A percentile compares a stretch with the other conserved stretches of the same genome.
These are phyloP conservation scores for Genyomyrus donnyi DNA, from an alignment of 2,113 vertebrate species.

Conservation along the genomic window DNA sequence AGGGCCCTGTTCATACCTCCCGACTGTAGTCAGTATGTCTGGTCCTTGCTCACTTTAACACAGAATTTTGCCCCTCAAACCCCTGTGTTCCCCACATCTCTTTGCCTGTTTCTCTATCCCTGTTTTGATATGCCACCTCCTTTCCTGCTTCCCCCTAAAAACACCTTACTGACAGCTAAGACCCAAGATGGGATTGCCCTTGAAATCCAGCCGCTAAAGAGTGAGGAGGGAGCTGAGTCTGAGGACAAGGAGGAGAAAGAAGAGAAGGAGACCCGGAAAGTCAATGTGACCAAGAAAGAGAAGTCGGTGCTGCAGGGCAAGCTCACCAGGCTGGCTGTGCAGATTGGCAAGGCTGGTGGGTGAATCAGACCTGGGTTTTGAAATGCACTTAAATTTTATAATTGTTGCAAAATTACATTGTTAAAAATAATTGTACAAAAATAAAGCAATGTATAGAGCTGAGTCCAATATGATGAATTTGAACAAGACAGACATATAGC, in stretches of 20 bases:
- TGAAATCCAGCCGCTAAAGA: slow-evolving; percentile 95
- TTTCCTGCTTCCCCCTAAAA: slow-evolving; percentile 28
- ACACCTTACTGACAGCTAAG: slow-evolving; percentile 71
- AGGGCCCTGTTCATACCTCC: not conserved
- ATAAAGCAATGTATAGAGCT: not conserved
- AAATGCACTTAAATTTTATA: not conserved
- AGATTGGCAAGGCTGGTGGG: slow-evolving; percentile 94
- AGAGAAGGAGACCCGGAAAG: slow-evolving; percentile 79
- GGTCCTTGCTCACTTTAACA: slow-evolving; percentile 21
- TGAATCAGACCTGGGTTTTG: not conserved
- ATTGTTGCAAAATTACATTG: not conserved
- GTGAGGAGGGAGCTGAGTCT: slow-evolving; percentile 76
- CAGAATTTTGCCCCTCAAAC: slow-evolving; percentile 24
- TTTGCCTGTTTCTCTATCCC: slow-evolving; percentile 10
- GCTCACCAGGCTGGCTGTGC: slow-evolving; percentile 83
- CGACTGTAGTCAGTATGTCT: not conserved
- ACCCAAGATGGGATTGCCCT: slow-evolving; percentile 91
- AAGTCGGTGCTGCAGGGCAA: slow-evolving; percentile 97
- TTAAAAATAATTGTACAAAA: not conserved
- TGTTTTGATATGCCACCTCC: slow-evolving; percentile 15
- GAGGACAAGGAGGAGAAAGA: slow-evolving; percentile 88
- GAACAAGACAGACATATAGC: not conserved
- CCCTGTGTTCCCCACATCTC: not conserved
- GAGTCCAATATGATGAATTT: not conserved
- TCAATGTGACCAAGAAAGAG: slow-evolving; percentile 87